Conservation (phyloP, 2,113 vertebrate genomes). For the Tyto alba region DNA sequence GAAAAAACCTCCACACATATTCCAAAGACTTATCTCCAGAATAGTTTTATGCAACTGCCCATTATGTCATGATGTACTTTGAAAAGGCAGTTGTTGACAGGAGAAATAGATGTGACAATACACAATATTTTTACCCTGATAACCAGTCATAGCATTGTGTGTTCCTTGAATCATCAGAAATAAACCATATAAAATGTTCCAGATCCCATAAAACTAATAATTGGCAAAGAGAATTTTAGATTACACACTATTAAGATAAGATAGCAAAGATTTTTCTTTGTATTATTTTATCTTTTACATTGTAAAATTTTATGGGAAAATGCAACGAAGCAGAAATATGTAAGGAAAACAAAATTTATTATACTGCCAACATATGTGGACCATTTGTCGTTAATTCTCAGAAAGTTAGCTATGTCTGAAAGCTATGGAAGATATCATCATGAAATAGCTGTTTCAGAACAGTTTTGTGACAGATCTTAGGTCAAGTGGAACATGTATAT, state of each 20-base stretch:
- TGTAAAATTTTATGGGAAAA: neutral
- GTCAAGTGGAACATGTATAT: rapidly evolving
- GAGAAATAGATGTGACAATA: neutral
- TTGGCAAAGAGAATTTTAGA: neutral
- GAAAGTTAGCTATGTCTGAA: neutral
- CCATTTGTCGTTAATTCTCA: neutral
- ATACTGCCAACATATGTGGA: neutral
- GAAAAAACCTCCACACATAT: neutral
- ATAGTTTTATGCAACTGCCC: neutral
- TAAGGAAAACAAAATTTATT: neutral
- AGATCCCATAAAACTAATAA: neutral
- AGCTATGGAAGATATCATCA: neutral
- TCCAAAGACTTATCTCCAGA: neutral
- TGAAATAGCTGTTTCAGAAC: neutral
- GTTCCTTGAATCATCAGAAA: neutral
- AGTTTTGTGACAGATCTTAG: neutral
- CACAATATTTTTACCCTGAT: neutral
- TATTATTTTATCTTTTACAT: neutral
- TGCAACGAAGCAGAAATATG: neutral
- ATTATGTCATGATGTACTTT: neutral
- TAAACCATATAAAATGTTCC: neutral
- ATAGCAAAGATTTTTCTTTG: neutral
- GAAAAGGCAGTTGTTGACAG: neutral
- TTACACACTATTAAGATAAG: neutral
- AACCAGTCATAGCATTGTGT: neutral